Percentiles rank a stretch among this genome's conserved stretches.
Conservation (phyloP, 2,888 invertebrate species). For the Nomada flava region DNA sequence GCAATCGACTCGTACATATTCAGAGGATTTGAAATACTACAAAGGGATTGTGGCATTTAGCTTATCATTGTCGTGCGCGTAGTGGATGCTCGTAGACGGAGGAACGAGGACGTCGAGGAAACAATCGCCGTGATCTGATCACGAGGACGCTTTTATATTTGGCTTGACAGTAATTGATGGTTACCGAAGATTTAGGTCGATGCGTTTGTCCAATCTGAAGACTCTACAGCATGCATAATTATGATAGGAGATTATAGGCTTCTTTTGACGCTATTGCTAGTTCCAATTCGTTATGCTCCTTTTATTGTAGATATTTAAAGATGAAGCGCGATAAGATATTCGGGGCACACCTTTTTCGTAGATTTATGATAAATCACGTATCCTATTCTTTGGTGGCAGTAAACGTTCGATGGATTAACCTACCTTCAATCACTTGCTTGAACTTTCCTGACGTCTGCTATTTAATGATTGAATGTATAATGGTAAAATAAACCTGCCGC, state of each 20-base stretch:
- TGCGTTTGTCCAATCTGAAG: slow-evolving; percentile 9
- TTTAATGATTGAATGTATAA: too few species aligned
- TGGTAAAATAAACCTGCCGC: too few species aligned
- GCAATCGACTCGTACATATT: too few species aligned
- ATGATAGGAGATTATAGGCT: slow-evolving; percentile 33
- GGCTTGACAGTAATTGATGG: slow-evolving; percentile 41
- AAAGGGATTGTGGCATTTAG: too few species aligned
- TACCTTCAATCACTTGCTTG: neutral
- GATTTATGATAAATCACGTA: slow-evolving; percentile 26
- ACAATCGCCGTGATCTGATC: slow-evolving; percentile 38
- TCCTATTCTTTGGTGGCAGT: neutral
- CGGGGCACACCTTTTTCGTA: neutral
- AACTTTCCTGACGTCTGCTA: too few species aligned
- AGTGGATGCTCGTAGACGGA: neutral
- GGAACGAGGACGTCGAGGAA: slow-evolving; percentile 6
- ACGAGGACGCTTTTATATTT: slow-evolving; percentile 26
- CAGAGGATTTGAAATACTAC: too few species aligned
- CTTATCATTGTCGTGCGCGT: too few species aligned
- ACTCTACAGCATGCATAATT: slow-evolving; percentile 44
- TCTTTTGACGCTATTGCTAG: slow-evolving; percentile 36
- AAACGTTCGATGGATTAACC: neutral
- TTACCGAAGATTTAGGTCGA: slow-evolving; percentile 41
- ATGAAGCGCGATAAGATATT: neutral
- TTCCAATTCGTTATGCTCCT: slow-evolving; percentile 23
- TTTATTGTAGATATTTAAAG: slow-evolving; percentile 28